Evolutionary conservation across 1,140 invertebrate genomes (phyloP).

Genomic region (Aporrectodea caliginosa): DNA sequence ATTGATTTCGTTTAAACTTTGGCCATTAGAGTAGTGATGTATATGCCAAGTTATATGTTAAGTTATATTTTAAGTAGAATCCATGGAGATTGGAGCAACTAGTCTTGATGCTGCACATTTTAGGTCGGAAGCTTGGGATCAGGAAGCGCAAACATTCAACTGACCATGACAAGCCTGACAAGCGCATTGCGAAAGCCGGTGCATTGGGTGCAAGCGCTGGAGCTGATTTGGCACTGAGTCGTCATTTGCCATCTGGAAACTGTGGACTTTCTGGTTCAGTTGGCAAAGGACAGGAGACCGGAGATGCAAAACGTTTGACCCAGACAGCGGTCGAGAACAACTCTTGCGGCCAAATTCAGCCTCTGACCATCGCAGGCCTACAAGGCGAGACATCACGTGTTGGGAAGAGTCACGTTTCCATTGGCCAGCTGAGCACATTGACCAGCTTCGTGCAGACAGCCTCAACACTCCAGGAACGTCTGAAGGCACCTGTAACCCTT

Average conservation of each 20-base stretch:
- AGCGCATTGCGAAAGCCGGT: not conserved
- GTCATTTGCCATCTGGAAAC: not conserved
- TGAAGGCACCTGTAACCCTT: too few relatives aligned
- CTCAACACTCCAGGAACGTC: too few relatives aligned
- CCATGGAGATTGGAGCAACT: not conserved
- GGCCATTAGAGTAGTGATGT: not conserved
- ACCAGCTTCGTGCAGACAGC: not conserved
- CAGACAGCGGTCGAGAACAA: not conserved
- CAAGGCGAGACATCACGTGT: not conserved
- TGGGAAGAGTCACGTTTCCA: not conserved
- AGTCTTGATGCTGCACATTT: not conserved
- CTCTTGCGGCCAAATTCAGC: too few relatives aligned
- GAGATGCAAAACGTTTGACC: too few relatives aligned
- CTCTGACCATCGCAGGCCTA: not conserved
- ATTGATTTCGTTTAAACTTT: not conserved
- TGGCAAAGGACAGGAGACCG: not conserved
- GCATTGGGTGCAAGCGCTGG: not conserved
- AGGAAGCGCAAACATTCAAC: not conserved
- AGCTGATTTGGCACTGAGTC: not conserved
- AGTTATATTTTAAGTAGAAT: not conserved
- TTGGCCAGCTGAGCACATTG: not conserved
- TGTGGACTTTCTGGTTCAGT: not conserved
- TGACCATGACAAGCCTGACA: not conserved
- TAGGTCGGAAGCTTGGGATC: not conserved
- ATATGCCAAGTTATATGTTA: not conserved